phyloP scores from a whole-genome alignment of 2,888 invertebrate species.

The Liodrosophila aerea region DNA sequence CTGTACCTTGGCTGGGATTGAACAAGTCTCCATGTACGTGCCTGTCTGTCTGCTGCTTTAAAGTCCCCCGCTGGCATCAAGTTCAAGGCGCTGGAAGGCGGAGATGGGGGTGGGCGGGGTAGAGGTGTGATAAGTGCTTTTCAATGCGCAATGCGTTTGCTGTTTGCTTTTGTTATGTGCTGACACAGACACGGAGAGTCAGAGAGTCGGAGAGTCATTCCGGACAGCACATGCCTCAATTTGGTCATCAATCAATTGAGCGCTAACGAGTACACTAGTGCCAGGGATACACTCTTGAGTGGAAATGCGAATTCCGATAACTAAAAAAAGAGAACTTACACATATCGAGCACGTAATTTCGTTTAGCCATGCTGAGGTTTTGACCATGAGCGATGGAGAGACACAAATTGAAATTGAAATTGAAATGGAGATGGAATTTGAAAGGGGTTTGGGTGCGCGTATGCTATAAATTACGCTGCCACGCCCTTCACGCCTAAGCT shows the following conservation, averaged over 20 bases:
- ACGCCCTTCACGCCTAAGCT: constrained; percentile 46
- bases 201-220: constrained; percentile 44
- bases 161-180: constrained; percentile 11
- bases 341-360: constrained; percentile 74
- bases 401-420: constrained; percentile 20
- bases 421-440: constrained; percentile 31
- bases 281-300: constrained; percentile 26
- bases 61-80: constrained; percentile 54
- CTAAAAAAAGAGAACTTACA: constrained; percentile 12
- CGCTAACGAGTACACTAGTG: constrained; percentile 51
- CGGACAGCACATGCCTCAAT: constrained; percentile 52
- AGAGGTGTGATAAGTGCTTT: constrained; percentile 69
- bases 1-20: constrained; percentile 33
- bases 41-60: constrained; percentile 38
- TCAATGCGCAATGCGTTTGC: constrained; percentile 41
- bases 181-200: no score
- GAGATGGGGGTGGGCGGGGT: neutral
- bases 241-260: constrained; percentile 72
- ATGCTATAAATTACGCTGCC: constrained; percentile 52
- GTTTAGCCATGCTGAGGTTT: constrained; percentile 64
- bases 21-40: neutral
- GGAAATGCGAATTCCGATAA: no score
- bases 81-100: constrained; percentile 36
- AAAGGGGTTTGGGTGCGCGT: constrained; percentile 14
- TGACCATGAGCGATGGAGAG: constrained; percentile 68